phyloP scores from a whole-genome alignment of 35 echinoderm and acorn worm species.

The Ophiothrix spiculata region DNA sequence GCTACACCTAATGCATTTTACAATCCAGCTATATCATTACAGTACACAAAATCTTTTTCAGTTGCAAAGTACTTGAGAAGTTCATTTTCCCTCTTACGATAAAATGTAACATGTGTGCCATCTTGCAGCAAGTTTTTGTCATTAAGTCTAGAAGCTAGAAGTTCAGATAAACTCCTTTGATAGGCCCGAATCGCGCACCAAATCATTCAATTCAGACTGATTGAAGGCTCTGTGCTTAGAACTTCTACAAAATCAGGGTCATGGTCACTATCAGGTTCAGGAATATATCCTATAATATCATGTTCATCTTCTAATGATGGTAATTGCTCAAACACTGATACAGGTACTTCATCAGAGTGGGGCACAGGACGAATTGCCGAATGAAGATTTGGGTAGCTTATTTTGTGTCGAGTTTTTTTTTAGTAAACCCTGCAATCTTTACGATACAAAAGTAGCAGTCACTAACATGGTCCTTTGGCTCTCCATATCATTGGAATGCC shows the following conservation, averaged over 20 bases:
- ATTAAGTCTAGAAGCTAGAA: conserved; percentile 1
- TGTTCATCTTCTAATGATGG: conserved; percentile 1
- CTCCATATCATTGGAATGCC: conserved; percentile 4
- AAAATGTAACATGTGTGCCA: no score
- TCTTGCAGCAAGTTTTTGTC: no score
- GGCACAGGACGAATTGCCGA: not conserved
- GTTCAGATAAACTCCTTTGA: conserved; percentile 6
- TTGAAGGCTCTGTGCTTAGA: conserved; percentile 5
- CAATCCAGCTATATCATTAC: no score
- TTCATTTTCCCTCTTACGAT: no score
- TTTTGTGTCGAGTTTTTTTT: conserved; percentile 6
- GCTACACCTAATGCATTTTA: no score
- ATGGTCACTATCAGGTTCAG: not conserved
- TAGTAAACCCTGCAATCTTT: not conserved
- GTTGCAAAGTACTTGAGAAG: no score
- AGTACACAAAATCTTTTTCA: no score
- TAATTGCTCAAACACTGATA: not conserved
- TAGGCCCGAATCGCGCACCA: not conserved
- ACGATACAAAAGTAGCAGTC: conserved; percentile 1
- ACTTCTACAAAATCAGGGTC: conserved; percentile 9
- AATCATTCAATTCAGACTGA: not conserved
- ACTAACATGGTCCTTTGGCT: not conserved
- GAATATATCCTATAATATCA: not conserved
- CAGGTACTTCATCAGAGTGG: conserved; percentile 5
- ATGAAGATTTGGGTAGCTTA: not conserved